phyloP scores from a whole-genome alignment of 1,140 invertebrate species.

The Drosophila sp. region DNA sequence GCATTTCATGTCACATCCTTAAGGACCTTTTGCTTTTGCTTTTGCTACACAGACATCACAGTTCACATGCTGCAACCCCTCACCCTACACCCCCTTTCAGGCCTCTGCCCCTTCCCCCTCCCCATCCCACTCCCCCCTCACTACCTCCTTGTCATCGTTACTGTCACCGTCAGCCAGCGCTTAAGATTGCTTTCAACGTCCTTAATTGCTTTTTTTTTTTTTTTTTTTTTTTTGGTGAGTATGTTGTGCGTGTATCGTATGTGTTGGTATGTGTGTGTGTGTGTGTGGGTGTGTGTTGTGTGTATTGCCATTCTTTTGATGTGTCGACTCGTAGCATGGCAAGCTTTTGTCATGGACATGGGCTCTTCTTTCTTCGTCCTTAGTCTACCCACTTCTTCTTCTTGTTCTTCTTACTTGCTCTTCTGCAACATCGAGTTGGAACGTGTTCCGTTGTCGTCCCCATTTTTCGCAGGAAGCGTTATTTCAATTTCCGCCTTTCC shows the following conservation, averaged over 20 bases:
- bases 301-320: conserved; percentile 69
- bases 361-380: conserved; percentile 16
- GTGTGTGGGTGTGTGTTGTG: conserved; percentile 27
- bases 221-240: conserved; percentile 62
- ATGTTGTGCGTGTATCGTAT: conserved; percentile 2
- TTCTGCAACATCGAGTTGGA: neutral
- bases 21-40: conserved; percentile 57
- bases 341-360: conserved; percentile 75
- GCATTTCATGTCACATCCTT: conserved; percentile 84
- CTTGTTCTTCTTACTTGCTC: conserved; percentile 16
- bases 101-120: neutral
- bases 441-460: conserved; percentile 15
- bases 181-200: conserved; percentile 83
- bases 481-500: conserved; percentile 82
- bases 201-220: conserved; percentile 82
- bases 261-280: conserved; percentile 28
- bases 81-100: neutral
- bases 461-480: conserved; percentile 76
- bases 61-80: conserved; percentile 61
- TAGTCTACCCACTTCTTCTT: conserved; percentile 39
- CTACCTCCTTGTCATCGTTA: conserved; percentile 52
- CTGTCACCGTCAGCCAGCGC: conserved; percentile 78
- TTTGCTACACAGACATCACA: conserved; percentile 46
- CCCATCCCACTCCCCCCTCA: neutral
- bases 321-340: conserved; percentile 42